Evolutionary conservation across 1,140 invertebrate genomes (phyloP).

Genomic region (Stegodyphus dumicola): DNA sequence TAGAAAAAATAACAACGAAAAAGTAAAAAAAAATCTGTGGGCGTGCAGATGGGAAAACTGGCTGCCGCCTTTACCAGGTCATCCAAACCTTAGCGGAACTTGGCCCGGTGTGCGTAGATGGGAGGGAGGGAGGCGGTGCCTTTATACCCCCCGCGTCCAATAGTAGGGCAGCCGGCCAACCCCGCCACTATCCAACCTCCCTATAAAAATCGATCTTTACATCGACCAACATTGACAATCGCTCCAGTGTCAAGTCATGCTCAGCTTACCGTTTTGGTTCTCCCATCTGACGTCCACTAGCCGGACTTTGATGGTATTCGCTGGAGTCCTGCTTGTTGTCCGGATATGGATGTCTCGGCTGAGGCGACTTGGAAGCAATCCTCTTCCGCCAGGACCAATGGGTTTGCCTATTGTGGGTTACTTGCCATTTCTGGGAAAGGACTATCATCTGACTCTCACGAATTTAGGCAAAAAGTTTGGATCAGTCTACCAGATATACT

Average conservation of each 20-base stretch:
- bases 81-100: constrained; percentile 47
- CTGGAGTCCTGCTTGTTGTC: background rate
- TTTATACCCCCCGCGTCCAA: constrained; percentile 52
- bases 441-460: constrained; percentile 81
- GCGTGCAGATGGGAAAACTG: constrained; percentile 51
- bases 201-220: constrained; percentile 30
- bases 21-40: constrained; percentile 45
- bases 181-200: background rate
- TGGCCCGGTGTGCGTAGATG: background rate
- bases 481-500: constrained; percentile 80
- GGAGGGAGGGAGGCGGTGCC: constrained; percentile 37
- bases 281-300: background rate
- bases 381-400: constrained; percentile 82
- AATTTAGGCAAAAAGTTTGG: constrained; percentile 82
- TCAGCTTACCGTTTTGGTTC: background rate
- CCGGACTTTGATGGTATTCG: constrained; percentile 1
- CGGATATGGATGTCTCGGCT: background rate
- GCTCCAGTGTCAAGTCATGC: background rate
- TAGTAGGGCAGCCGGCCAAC: constrained; percentile 58
- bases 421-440: constrained; percentile 79
- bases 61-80: constrained; percentile 55
- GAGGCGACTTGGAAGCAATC: background rate
- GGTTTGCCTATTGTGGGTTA: constrained; percentile 85
- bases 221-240: background rate
- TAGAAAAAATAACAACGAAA: background rate